Evolutionary conservation across 1,140 invertebrate genomes (phyloP), one percentile per base, ranked within the genome.

Genomic region (Dendrolimus punctatus): DNA sequence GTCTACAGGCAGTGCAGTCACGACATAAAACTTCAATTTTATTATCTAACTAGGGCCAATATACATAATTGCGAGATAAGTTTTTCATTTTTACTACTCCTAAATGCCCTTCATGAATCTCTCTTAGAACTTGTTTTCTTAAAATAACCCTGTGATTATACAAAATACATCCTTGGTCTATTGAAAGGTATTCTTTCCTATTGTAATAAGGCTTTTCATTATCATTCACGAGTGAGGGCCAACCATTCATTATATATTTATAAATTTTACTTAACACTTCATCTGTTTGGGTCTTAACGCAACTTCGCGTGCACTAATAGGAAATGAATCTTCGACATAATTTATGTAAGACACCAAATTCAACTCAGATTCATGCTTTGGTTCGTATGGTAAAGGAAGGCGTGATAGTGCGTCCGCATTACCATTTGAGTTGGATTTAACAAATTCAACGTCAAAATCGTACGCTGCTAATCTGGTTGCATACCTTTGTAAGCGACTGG

Each of bases 141-240:
- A 49, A 40, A 39, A 40, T 6, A 39, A 49, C 10, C 9, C 37
- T 49, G n/a, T 49, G n/a, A 37, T 39, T 40, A 7, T 40, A 39
- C 5, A 49, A 10, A 49, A 49, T 38, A 49, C 47, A 49, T 39
- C 47, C 47, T 9, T 40, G 47, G 40, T 49, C 47, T 9, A 49
- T 9, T 5, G 10, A n/a, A 39, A 49, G 6, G 6, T 38, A 23
- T 38, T 40, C 39, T 48, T 40, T 49, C 40, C 38, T 49, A 9
- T 49, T 49, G 40, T 39, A 49, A 40, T 49, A 49, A 5, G 47
- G 47, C 40, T 40, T 49, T 8, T 49, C 38, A 9, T 37, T 39
- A n/a, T 49, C 37, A 39, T 38, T 39, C 39, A 6, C n/a, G 47
- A 40, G 37, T 39, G 47, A 49, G 6, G 47, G 47, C 38, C 47